phyloP scores from a whole-genome alignment of 1,140 invertebrate species.

The Drosophila varians region DNA sequence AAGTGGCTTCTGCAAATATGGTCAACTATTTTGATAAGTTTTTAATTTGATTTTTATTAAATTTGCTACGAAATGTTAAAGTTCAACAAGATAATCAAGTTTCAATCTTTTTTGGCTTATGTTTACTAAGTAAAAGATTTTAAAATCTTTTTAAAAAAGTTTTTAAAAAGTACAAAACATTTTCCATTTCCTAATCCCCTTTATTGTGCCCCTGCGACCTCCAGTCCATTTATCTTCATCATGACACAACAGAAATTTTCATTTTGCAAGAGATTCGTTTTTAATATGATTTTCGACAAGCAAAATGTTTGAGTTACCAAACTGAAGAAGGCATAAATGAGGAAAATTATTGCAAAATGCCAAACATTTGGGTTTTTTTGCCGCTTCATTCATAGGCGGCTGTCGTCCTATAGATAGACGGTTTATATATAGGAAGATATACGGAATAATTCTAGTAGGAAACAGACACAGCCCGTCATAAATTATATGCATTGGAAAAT shows the following conservation, averaged over 20 bases:
- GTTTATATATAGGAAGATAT: conserved; percentile 34
- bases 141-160: no score
- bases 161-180: neutral
- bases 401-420: conserved; percentile 38
- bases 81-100: conserved; percentile 17
- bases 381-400: conserved; percentile 56
- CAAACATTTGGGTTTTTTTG: conserved; percentile 36
- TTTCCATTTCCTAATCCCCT: conserved; percentile 29
- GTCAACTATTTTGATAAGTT: conserved; percentile 72
- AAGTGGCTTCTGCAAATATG: conserved; percentile 40
- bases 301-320: conserved; percentile 52
- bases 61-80: conserved; percentile 48
- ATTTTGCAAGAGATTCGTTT: conserved; percentile 19
- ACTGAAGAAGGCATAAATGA: conserved; percentile 27
- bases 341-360: conserved; percentile 34
- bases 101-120: no score
- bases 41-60: conserved; percentile 66
- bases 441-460: conserved; percentile 25
- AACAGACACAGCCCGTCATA: conserved; percentile 40
- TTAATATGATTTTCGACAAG: conserved; percentile 50
- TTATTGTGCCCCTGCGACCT: conserved; percentile 13
- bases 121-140: neutral
- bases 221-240: conserved; percentile 24
- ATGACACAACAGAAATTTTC: conserved; percentile 51
- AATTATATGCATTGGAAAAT: conserved; percentile 70